These are phyloP conservation scores for Holothuria leucospilota DNA, from an alignment of 53 echinoderm and acorn worm species.

Conservation along the genomic window DNA sequence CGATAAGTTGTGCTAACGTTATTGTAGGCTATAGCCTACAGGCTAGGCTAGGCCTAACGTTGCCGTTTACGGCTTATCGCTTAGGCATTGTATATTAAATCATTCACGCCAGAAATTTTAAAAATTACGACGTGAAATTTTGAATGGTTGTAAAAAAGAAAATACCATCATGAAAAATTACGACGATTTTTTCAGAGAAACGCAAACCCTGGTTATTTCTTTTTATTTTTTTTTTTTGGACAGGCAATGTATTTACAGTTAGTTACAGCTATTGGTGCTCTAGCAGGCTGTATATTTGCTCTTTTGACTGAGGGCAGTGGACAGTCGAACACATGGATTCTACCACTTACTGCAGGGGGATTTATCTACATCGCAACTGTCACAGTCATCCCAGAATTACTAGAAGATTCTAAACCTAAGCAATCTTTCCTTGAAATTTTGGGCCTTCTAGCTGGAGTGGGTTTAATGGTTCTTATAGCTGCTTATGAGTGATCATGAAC, in stretches of 20 bases:
- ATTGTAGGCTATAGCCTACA: too few relatives aligned
- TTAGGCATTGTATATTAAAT: too few relatives aligned
- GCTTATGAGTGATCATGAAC: conserved; percentile 41
- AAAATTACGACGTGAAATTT: too few relatives aligned
- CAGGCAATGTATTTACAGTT: conserved; percentile 98
- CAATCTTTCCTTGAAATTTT: conserved; percentile 82
- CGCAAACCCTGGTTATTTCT: too few relatives aligned
- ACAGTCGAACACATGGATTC: conserved; percentile 85
- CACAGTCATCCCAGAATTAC: conserved; percentile 91
- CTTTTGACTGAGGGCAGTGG: conserved; percentile 90
- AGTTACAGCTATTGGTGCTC: conserved; percentile 88
- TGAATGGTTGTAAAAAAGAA: too few relatives aligned
- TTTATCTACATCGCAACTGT: conserved; percentile 99
- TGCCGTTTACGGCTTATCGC: too few relatives aligned
- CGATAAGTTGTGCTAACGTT: too few relatives aligned
- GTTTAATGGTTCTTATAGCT: conserved; percentile 90
- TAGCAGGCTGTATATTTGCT: conserved; percentile 87
- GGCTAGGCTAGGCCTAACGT: too few relatives aligned
- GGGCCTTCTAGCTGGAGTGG: conserved; percentile 80
- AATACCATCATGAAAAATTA: too few relatives aligned
- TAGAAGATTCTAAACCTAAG: conserved; percentile 77
- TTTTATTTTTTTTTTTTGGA: conserved; percentile 22
- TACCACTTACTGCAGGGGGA: conserved; percentile 97
- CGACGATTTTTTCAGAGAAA: too few relatives aligned
- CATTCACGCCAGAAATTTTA: too few relatives aligned